phyloP scores from a whole-genome alignment of 2,113 vertebrate species.

The Hipposideros armiger region DNA sequence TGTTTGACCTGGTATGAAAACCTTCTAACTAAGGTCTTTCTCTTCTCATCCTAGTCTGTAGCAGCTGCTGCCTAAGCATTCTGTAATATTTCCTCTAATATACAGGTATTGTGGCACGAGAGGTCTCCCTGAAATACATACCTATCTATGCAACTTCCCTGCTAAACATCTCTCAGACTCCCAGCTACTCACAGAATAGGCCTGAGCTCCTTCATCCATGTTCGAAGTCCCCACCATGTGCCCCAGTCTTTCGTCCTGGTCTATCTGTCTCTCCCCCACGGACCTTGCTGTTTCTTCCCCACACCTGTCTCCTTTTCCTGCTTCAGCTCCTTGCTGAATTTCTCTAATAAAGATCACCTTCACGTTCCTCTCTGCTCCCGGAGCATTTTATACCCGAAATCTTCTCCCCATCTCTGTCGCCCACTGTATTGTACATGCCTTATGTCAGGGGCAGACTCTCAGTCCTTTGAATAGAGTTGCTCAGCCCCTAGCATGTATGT shows the following conservation, averaged over 20 bases:
- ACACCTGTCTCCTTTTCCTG: neutral
- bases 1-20: neutral
- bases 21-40: neutral
- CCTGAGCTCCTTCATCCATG: neutral
- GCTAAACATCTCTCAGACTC: neutral
- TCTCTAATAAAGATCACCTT: neutral
- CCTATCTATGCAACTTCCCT: neutral
- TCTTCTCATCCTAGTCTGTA: neutral
- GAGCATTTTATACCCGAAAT: neutral
- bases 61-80: neutral
- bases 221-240: neutral
- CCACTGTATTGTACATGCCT: neutral
- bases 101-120: neutral
- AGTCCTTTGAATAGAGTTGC: neutral
- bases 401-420: neutral
- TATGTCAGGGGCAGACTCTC: neutral
- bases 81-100: neutral
- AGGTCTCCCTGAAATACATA: neutral
- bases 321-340: neutral
- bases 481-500: too few relatives aligned
- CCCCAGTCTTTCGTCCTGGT: too few relatives aligned
- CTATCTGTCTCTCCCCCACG: fast-evolving
- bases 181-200: neutral
- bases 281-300: neutral
- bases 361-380: neutral